These are phyloP conservation scores for Meiosimyza decipiens DNA, from an alignment of 2,888 invertebrate genomes.

Conservation along the genomic window DNA sequence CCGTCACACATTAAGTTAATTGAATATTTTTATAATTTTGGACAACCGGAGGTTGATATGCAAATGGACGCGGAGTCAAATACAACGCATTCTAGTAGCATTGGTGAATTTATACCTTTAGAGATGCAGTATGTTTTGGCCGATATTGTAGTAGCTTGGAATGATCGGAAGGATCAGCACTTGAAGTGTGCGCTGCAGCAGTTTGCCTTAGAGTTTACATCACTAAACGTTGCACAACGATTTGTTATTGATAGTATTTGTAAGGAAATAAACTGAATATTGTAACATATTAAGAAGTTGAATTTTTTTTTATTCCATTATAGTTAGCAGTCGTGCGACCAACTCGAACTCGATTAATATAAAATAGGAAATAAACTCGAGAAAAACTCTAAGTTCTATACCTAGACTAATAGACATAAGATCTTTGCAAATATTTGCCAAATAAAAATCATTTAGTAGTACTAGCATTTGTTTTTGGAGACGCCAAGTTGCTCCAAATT, in stretches of 20 bases:
- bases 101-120: slow-evolving; percentile 55
- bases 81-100: slow-evolving; percentile 31
- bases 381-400: too few species aligned
- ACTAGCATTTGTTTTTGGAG: too few species aligned
- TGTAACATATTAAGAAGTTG: slow-evolving; percentile 2
- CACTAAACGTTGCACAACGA: slow-evolving; percentile 45
- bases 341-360: too few species aligned
- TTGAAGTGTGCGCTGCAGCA: slow-evolving; percentile 51
- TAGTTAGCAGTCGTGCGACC: too few species aligned
- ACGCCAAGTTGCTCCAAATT: too few species aligned
- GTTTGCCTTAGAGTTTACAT: slow-evolving; percentile 52
- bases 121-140: slow-evolving; percentile 57
- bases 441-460: too few species aligned
- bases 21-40: slow-evolving; percentile 60
- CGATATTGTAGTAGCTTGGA: slow-evolving; percentile 60
- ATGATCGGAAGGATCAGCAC: slow-evolving; percentile 53
- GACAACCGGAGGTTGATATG: slow-evolving; percentile 33
- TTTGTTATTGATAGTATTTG: slow-evolving; percentile 45
- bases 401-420: too few species aligned
- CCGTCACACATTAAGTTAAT: slow-evolving; percentile 66
- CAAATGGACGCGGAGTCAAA: slow-evolving; percentile 28
- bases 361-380: too few species aligned
- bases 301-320: too few species aligned
- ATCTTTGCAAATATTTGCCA: too few species aligned
- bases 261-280: slow-evolving; percentile 41